Conservation (phyloP, 2,888 invertebrate species). For the Drosophila phalerata region DNA sequence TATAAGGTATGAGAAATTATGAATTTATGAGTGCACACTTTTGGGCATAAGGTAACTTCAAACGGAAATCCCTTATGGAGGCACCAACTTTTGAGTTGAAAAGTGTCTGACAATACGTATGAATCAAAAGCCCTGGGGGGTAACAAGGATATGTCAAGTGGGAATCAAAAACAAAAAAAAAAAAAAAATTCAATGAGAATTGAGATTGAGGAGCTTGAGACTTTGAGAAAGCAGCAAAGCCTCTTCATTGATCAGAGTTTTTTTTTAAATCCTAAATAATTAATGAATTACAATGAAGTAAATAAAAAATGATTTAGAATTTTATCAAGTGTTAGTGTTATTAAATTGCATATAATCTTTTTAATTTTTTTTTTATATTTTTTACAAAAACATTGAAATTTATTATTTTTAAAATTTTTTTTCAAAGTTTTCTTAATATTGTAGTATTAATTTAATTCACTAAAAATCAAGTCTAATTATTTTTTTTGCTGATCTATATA, state of each 20-base stretch:
- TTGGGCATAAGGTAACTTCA: conserved; percentile 39
- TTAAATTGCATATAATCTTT: too few relatives aligned
- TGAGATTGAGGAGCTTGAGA: neutral
- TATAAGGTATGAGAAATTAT: conserved; percentile 36
- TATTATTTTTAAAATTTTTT: too few relatives aligned
- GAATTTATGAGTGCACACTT: conserved; percentile 62
- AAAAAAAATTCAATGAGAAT: neutral
- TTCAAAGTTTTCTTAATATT: too few relatives aligned
- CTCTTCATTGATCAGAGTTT: neutral
- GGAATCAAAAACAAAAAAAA: conserved; percentile 1
- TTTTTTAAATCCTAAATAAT: neutral
- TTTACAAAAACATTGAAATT: too few relatives aligned
- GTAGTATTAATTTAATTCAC: too few relatives aligned
- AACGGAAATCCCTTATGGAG: conserved; percentile 53
- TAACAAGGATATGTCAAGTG: conserved; percentile 34
- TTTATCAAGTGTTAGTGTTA: too few relatives aligned
- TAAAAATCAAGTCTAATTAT: too few relatives aligned
- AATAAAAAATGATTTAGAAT: neutral
- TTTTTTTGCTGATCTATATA: too few relatives aligned
- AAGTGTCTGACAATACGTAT: conserved; percentile 24
- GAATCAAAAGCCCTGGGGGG: conserved; percentile 38
- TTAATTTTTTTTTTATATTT: too few relatives aligned
- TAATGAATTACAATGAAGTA: neutral
- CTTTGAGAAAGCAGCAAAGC: neutral
- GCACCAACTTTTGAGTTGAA: conserved; percentile 35